A percentile compares a stretch with the other conserved stretches of the same genome.
Evolutionary conservation across 2,113 vertebrate genomes (phyloP).

Genomic region (Cyphomyrus discorhynchus): DNA sequence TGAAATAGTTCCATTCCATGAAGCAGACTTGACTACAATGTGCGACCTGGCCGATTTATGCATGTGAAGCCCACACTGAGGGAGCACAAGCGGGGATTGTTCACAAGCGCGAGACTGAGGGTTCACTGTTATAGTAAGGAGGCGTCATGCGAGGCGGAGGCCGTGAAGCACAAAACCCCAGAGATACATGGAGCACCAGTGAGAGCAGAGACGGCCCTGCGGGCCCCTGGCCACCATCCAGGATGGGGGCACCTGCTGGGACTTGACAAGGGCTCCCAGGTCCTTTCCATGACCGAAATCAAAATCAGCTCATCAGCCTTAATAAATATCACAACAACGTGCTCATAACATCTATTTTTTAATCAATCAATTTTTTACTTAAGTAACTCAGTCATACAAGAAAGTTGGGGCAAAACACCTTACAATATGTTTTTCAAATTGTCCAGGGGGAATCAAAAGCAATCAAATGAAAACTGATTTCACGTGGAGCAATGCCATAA

Average conservation of each 20-base stretch:
- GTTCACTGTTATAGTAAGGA: constrained; percentile 28
- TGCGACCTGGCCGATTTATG: constrained; percentile 18
- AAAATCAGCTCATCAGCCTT: background rate
- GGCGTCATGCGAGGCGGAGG: constrained; percentile 31
- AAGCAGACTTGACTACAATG: background rate
- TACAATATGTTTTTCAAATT: background rate
- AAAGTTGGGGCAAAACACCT: background rate
- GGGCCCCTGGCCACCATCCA: background rate
- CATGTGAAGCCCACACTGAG: constrained; percentile 36
- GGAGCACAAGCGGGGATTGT: constrained; percentile 48
- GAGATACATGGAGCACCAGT: background rate
- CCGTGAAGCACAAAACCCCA: background rate
- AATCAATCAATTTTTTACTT: background rate
- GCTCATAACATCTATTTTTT: background rate
- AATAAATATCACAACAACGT: background rate
- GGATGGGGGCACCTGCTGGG: background rate
- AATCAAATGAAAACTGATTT: background rate
- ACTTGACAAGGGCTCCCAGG: background rate
- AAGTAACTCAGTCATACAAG: background rate
- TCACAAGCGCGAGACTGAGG: constrained; percentile 31
- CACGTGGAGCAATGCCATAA: background rate
- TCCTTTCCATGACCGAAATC: background rate
- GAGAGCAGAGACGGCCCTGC: background rate
- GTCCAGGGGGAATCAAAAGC: background rate
- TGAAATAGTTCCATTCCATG: background rate